Evolutionary conservation across 2,888 invertebrate species (phyloP).

Genomic region (Argyra leucocephala): DNA sequence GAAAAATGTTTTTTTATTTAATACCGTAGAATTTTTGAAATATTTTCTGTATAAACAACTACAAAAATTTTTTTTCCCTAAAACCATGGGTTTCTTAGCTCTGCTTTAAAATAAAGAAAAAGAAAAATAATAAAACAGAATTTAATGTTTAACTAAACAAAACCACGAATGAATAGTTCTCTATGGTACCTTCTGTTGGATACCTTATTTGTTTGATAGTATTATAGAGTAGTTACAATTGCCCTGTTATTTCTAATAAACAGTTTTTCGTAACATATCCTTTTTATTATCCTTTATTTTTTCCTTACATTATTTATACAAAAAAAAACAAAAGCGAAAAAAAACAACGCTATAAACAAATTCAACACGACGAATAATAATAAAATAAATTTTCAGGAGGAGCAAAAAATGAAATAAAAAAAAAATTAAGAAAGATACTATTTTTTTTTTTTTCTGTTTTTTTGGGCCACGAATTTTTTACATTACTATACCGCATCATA

Average conservation of each 20-base stretch:
- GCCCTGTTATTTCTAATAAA: not conserved
- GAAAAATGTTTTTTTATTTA: too few relatives aligned
- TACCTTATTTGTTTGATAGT: too few relatives aligned
- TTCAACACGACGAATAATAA: not conserved
- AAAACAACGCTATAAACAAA: not conserved
- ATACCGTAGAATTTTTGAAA: too few relatives aligned
- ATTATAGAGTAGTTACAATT: too few relatives aligned
- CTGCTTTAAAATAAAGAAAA: too few relatives aligned
- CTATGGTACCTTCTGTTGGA: too few relatives aligned
- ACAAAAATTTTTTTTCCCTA: too few relatives aligned
- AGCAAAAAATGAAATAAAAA: not conserved
- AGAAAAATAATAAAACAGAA: too few relatives aligned
- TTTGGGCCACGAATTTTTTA: not conserved
- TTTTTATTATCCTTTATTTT: conserved; percentile 1
- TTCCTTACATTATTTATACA: not conserved
- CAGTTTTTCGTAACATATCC: not conserved
- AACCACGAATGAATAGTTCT: too few relatives aligned
- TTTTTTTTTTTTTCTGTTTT: not conserved
- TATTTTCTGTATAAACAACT: too few relatives aligned
- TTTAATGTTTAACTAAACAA: too few relatives aligned
- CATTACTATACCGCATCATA: not conserved
- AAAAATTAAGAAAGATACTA: not conserved
- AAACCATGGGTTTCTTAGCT: too few relatives aligned
- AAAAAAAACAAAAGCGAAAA: not conserved
- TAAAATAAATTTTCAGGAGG: not conserved